A percentile compares a stretch with the other conserved stretches of the same genome.
These are phyloP conservation scores for Callochromis pleurospilus DNA, from an alignment of 2,113 vertebrate species.

Conservation along the genomic window DNA sequence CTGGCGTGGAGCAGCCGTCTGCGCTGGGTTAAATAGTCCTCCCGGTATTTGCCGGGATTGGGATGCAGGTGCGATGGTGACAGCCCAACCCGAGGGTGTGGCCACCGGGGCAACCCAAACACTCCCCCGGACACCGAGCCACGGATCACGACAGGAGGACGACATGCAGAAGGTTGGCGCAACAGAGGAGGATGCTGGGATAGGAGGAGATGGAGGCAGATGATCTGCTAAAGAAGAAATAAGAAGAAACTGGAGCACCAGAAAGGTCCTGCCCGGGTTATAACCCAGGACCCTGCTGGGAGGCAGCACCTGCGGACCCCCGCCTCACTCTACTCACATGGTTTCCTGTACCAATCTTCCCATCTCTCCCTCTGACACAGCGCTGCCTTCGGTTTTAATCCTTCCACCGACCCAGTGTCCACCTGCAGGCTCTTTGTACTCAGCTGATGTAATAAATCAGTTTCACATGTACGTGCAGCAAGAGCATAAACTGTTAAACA, in stretches of 20 bases:
- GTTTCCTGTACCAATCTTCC: neutral
- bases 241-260: neutral
- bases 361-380: neutral
- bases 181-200: neutral
- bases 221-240: neutral
- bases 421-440: neutral
- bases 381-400: neutral
- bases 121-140: rapidly evolving
- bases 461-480: neutral
- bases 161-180: rapidly evolving
- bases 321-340: neutral
- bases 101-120: neutral
- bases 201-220: neutral
- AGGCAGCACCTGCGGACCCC: neutral
- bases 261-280: neutral
- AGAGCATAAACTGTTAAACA: neutral
- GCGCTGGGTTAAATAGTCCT: neutral
- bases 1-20: neutral
- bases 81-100: rapidly evolving
- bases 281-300: neutral
- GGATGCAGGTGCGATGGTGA: neutral
- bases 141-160: rapidly evolving
- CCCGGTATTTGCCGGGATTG: rapidly evolving
- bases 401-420: neutral
- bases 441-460: neutral